These are phyloP conservation scores for Candidula unifasciata DNA, from an alignment of 2,888 invertebrate genomes.

Conservation along the genomic window DNA sequence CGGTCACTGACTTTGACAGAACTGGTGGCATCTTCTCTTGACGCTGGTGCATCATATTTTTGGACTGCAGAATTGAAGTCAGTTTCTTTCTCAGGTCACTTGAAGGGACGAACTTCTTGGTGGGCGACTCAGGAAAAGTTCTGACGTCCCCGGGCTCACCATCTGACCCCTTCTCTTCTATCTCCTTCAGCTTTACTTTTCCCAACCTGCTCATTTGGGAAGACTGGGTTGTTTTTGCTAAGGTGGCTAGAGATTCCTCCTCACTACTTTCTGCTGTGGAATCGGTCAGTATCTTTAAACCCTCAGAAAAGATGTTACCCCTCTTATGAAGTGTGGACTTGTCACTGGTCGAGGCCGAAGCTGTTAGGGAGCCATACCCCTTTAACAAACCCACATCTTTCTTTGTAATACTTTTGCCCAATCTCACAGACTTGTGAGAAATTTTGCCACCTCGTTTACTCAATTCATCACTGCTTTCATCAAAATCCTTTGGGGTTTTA, in stretches of 20 bases:
- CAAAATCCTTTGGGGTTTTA: slow-evolving; percentile 48
- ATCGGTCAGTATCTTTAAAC: slow-evolving; percentile 29
- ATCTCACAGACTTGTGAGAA: slow-evolving; percentile 7
- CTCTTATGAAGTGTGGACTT: slow-evolving; percentile 13
- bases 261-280: slow-evolving; percentile 34
- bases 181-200: slow-evolving; percentile 34
- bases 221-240: slow-evolving; percentile 22
- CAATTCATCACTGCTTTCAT: slow-evolving; percentile 18
- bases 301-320: slow-evolving; percentile 29
- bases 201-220: slow-evolving; percentile 34
- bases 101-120: slow-evolving; percentile 31
- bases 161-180: slow-evolving; percentile 8
- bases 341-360: neutral
- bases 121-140: slow-evolving; percentile 29
- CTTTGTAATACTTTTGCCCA: slow-evolving; percentile 8
- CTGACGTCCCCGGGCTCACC: slow-evolving; percentile 28
- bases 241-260: slow-evolving; percentile 27
- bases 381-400: neutral
- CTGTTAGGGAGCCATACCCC: neutral
- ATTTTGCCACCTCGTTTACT: neutral
- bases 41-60: slow-evolving; percentile 33
- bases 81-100: slow-evolving; percentile 43
- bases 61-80: slow-evolving; percentile 42
- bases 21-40: neutral
- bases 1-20: slow-evolving; percentile 24